phyloP scores from a whole-genome alignment of 2,888 invertebrate species.

The Lycaena phlaeas region DNA sequence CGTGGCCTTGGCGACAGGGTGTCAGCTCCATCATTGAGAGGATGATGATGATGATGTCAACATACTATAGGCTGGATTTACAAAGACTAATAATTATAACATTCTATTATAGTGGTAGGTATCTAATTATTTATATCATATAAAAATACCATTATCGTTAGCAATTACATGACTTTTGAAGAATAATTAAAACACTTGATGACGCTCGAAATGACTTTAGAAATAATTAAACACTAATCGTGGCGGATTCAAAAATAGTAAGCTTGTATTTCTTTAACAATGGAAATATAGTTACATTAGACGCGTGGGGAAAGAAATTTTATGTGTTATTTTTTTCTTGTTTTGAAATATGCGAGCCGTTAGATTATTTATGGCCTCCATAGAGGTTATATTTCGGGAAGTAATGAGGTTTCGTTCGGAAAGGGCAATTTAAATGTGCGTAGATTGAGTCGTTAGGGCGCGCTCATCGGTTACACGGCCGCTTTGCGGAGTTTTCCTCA shows the following conservation, averaged over 20 bases:
- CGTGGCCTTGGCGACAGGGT: too few species aligned
- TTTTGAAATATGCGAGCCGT: conserved; percentile 72
- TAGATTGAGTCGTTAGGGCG: conserved; percentile 66
- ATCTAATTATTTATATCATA: too few species aligned
- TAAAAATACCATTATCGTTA: too few species aligned
- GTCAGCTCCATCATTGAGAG: too few species aligned
- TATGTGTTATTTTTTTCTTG: conserved; percentile 69
- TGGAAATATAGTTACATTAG: conserved; percentile 54
- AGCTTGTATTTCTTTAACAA: conserved; percentile 22
- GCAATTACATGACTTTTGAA: too few species aligned
- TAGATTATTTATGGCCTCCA: conserved; percentile 69
- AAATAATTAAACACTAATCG: conserved; percentile 1
- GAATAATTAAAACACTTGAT: not conserved
- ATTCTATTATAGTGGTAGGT: too few species aligned
- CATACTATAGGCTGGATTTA: too few species aligned
- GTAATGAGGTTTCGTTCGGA: conserved; percentile 71
- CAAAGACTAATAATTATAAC: too few species aligned
- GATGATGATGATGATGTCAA: too few species aligned
- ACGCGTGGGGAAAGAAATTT: conserved; percentile 66
- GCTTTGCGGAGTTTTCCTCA: conserved; percentile 28
- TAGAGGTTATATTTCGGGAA: conserved; percentile 70
- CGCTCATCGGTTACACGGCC: conserved; percentile 39
- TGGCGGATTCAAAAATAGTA: not conserved
- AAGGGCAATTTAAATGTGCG: conserved; percentile 70
- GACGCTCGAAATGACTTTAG: not conserved